Percentiles rank a stretch among this genome's conserved stretches.
These are phyloP conservation scores for Arnoldichthys spilopterus DNA, from an alignment of 2,797 vertebrate species.

Conservation along the genomic window DNA sequence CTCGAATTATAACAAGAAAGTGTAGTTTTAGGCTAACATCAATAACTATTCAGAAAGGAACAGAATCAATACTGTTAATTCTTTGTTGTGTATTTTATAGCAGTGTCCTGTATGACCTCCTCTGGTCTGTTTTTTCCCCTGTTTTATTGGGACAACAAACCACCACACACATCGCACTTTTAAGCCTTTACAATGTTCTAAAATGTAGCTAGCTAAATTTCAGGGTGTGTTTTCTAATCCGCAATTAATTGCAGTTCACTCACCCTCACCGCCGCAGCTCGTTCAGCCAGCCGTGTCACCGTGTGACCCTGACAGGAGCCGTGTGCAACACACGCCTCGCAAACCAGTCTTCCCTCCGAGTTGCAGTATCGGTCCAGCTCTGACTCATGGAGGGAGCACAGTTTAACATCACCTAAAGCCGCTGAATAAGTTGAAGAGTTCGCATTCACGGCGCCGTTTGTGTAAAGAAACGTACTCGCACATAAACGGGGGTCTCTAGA, in stretches of 20 bases:
- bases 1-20: too few species aligned
- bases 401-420: slow-evolving; percentile 62
- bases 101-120: too few species aligned
- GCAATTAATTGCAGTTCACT: slow-evolving; percentile 46
- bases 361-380: slow-evolving; percentile 81
- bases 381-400: slow-evolving; percentile 74
- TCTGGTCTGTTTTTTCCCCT: too few species aligned
- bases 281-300: slow-evolving; percentile 72
- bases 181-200: neutral
- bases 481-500: neutral
- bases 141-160: too few species aligned
- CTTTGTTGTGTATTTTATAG: too few species aligned
- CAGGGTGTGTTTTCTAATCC: too few species aligned
- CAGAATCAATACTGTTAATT: too few species aligned
- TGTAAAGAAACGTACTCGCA: neutral
- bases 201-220: too few species aligned
- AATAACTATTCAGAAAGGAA: too few species aligned
- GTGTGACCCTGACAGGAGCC: slow-evolving; percentile 79
- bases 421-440: slow-evolving; percentile 54
- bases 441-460: slow-evolving; percentile 26
- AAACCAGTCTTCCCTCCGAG: slow-evolving; percentile 79
- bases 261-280: slow-evolving; percentile 82
- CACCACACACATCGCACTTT: too few species aligned
- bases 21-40: too few species aligned
- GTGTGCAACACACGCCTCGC: slow-evolving; percentile 73